Conservation (phyloP, 2,888 invertebrate genomes). For the Dromius quadrimaculatus region DNA sequence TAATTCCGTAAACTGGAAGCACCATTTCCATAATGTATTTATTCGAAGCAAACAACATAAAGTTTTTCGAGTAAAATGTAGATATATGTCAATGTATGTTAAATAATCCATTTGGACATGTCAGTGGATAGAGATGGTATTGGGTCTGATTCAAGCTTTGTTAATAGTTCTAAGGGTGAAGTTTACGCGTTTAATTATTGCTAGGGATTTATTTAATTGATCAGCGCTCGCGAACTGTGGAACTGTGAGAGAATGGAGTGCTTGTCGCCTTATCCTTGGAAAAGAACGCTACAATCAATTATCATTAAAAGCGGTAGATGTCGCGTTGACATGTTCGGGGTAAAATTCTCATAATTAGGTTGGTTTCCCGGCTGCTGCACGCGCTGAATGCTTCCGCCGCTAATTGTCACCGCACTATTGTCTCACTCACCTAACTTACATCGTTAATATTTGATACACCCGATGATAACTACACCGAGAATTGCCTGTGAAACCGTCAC, state of each 20-base stretch:
- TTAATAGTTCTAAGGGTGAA: slow-evolving; percentile 64
- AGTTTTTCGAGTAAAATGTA: not conserved
- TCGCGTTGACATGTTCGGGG: slow-evolving; percentile 4
- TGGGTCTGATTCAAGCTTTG: slow-evolving; percentile 62
- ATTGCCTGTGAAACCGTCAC: not conserved
- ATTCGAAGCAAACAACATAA: no score
- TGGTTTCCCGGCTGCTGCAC: not conserved
- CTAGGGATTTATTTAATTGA: slow-evolving; percentile 64
- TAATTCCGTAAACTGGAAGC: no score
- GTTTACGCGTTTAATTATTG: slow-evolving; percentile 64
- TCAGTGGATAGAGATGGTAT: not conserved
- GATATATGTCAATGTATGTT: not conserved
- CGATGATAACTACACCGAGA: not conserved
- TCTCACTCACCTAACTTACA: slow-evolving; percentile 38
- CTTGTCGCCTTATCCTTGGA: not conserved
- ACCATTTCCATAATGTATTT: no score
- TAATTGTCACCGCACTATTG: slow-evolving; percentile 36
- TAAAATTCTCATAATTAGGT: slow-evolving; percentile 40
- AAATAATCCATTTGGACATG: not conserved
- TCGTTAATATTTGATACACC: slow-evolving; percentile 45
- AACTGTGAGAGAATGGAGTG: not conserved
- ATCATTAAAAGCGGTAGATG: slow-evolving; percentile 9
- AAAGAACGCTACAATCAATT: slow-evolving; percentile 41
- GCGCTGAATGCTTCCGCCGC: slow-evolving; percentile 16
- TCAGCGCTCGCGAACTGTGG: slow-evolving; percentile 51